These are phyloP conservation scores for Agrypnus murinus DNA, from an alignment of 2,888 invertebrate genomes.

Conservation along the genomic window DNA sequence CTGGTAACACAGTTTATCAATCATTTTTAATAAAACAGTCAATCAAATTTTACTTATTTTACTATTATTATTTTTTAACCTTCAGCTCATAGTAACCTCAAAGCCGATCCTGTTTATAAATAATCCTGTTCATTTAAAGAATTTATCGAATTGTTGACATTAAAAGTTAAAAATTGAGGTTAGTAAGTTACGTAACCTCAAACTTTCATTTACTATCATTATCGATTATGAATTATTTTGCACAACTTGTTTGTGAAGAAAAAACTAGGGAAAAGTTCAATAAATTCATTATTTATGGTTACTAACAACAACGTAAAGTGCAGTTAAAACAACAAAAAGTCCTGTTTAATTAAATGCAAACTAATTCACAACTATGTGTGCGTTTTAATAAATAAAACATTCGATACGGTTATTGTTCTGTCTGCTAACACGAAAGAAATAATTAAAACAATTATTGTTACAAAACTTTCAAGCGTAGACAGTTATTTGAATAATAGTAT, in stretches of 20 bases:
- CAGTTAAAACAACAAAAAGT: neutral
- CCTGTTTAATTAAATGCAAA: constrained; percentile 11
- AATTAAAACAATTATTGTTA: constrained; percentile 15
- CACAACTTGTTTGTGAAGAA: no score
- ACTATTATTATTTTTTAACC: no score
- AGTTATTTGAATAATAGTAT: constrained; percentile 11
- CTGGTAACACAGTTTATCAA: no score
- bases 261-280: no score
- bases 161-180: neutral
- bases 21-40: no score
- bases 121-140: no score
- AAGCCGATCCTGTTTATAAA: no score
- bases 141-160: no score
- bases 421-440: neutral
- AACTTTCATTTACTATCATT: constrained; percentile 15
- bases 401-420: constrained; percentile 24
- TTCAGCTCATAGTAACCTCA: no score
- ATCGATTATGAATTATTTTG: no score
- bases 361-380: constrained; percentile 2
- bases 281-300: neutral
- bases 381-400: constrained; percentile 22
- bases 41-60: no score
- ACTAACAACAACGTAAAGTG: neutral
- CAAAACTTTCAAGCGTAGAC: neutral
- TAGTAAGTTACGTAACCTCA: neutral